phyloP scores from a whole-genome alignment of 2,113 vertebrate species.

The Lipophrys pholis region DNA sequence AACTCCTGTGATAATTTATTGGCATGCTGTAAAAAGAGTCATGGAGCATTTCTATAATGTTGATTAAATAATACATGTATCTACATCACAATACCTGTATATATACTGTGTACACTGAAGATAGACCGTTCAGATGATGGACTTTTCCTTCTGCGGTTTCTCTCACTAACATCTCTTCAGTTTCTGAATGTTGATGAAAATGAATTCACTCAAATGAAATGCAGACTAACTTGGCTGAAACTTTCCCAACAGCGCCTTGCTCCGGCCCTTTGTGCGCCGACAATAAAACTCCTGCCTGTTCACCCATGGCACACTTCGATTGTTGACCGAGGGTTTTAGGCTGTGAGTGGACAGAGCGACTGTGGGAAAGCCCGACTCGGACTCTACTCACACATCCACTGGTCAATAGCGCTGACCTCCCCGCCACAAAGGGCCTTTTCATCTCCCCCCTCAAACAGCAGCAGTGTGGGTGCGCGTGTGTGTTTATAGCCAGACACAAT shows the following conservation, averaged over 20 bases:
- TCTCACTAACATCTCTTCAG: background rate
- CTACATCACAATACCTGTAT: too few species aligned
- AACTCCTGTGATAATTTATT: too few species aligned
- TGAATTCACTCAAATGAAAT: background rate
- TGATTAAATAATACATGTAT: too few species aligned
- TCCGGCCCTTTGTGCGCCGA: slow-evolving; percentile 41
- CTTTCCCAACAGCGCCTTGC: slow-evolving; percentile 6
- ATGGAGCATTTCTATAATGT: too few species aligned
- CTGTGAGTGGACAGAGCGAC: slow-evolving; percentile 74
- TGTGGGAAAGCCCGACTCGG: slow-evolving; percentile 80
- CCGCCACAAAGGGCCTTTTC: slow-evolving; percentile 78
- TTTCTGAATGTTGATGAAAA: background rate
- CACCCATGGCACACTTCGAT: slow-evolving; percentile 81
- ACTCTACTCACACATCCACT: slow-evolving; percentile 79
- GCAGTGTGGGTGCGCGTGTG: slow-evolving; percentile 21
- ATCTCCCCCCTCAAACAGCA: slow-evolving; percentile 64
- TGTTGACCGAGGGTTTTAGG: slow-evolving; percentile 73
- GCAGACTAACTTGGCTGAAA: slow-evolving; percentile 7
- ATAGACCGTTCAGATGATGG: too few species aligned
- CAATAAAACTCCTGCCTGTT: slow-evolving; percentile 70
- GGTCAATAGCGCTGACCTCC: slow-evolving; percentile 80
- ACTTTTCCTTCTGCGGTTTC: background rate
- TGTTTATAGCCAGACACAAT: background rate
- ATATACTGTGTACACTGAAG: too few species aligned
- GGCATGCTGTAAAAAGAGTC: too few species aligned